Conservation (phyloP, 2,113 vertebrate genomes). For the Megalops atlanticus region DNA sequence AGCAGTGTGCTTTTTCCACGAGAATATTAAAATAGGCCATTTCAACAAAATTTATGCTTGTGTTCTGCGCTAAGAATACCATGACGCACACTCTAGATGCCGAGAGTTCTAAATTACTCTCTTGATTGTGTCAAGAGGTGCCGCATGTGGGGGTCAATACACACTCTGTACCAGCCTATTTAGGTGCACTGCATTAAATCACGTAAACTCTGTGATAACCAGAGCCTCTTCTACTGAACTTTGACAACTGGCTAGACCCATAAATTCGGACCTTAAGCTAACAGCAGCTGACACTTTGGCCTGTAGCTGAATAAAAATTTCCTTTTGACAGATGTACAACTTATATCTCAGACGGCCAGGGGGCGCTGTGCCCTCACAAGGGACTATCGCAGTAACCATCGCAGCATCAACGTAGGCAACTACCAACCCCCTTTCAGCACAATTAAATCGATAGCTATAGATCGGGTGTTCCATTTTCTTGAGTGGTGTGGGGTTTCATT, state of each 20-base stretch:
- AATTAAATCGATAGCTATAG: slow-evolving; percentile 59
- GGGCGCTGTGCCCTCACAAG: slow-evolving; percentile 39
- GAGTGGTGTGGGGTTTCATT: slow-evolving; percentile 42
- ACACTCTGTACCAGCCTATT: background rate
- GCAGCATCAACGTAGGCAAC: background rate
- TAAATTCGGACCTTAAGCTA: too few relatives aligned
- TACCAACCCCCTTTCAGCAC: slow-evolving; percentile 38
- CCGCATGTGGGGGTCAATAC: background rate
- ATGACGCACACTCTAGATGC: background rate
- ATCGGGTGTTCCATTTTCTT: slow-evolving; percentile 40
- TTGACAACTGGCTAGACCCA: background rate
- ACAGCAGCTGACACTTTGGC: background rate
- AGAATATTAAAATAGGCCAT: background rate
- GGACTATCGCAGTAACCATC: slow-evolving; percentile 4
- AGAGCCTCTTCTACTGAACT: background rate
- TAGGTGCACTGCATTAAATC: background rate
- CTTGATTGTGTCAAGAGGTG: background rate
- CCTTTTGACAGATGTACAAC: background rate
- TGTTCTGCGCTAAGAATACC: background rate
- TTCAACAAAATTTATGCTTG: background rate
- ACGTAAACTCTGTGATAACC: background rate
- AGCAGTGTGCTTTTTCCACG: background rate
- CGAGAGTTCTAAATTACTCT: background rate
- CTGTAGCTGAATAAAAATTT: background rate
- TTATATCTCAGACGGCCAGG: slow-evolving; percentile 28